Evolutionary conservation across 1,140 invertebrate species (phyloP).

Genomic region (Dinoponera quadriceps): DNA sequence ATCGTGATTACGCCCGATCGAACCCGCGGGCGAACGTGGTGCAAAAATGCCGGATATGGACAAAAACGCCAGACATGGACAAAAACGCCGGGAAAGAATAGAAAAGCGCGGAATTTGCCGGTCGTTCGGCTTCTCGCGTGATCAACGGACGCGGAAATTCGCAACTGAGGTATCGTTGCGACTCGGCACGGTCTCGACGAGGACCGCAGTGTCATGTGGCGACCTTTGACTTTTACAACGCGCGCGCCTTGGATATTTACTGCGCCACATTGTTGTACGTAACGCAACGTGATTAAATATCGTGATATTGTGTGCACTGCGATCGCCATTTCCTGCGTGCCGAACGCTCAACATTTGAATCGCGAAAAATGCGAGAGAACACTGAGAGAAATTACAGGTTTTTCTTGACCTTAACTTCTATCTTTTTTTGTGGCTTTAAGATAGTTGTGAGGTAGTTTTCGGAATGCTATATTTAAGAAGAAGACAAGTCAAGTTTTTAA

Average conservation of each 20-base stretch:
- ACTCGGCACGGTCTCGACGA: slow-evolving; percentile 23
- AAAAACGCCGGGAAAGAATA: background rate
- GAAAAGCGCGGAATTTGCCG: background rate
- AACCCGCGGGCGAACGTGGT: too few species aligned
- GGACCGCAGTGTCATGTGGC: slow-evolving; percentile 40
- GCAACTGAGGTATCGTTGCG: slow-evolving; percentile 40
- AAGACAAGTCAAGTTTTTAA: too few species aligned
- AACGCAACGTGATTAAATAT: slow-evolving; percentile 42
- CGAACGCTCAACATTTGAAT: slow-evolving; percentile 11
- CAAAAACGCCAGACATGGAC: too few species aligned
- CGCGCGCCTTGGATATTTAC: slow-evolving; percentile 17
- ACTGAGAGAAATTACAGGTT: too few species aligned
- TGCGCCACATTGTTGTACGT: background rate
- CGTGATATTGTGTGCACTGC: background rate
- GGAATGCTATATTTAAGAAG: too few species aligned
- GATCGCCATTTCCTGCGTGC: background rate
- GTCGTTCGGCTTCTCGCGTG: slow-evolving; percentile 8
- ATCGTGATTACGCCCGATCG: too few species aligned
- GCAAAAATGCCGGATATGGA: too few species aligned
- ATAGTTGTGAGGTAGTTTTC: too few species aligned
- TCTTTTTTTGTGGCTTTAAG: too few species aligned
- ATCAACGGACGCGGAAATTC: slow-evolving; percentile 28
- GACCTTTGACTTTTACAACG: slow-evolving; percentile 39
- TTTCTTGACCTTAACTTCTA: too few species aligned
- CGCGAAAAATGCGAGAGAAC: background rate